phyloP scores from a whole-genome alignment of 2,888 invertebrate genomes.

The Mantis religiosa region DNA sequence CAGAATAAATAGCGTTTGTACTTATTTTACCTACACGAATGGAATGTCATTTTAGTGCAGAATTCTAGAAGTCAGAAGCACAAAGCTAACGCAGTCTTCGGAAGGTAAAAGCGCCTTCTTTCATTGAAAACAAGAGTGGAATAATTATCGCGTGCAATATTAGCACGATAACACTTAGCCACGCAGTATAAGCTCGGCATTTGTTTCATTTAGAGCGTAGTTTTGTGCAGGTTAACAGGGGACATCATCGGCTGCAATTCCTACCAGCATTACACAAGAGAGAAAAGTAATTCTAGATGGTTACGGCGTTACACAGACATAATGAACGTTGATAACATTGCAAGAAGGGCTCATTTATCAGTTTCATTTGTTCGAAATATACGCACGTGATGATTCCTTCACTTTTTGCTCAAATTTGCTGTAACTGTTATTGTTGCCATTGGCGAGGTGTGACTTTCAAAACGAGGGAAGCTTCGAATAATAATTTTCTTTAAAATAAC shows the following conservation, averaged over 20 bases:
- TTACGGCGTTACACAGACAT: background rate
- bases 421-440: too few species aligned
- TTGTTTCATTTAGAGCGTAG: background rate
- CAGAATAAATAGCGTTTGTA: too few species aligned
- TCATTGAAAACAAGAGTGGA: background rate
- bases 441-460: too few species aligned
- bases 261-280: background rate
- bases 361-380: background rate
- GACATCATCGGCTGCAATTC: background rate
- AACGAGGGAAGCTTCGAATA: too few species aligned
- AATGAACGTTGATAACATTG: background rate
- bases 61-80: too few species aligned
- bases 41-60: too few species aligned
- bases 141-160: background rate
- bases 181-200: background rate
- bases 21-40: too few species aligned
- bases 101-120: too few species aligned
- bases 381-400: too few species aligned
- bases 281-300: background rate
- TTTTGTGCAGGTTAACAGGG: background rate
- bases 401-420: too few species aligned
- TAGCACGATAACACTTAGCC: background rate
- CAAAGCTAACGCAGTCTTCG: too few species aligned
- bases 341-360: background rate
- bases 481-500: too few species aligned